phyloP scores from a whole-genome alignment of 2,113 vertebrate species.

The Protobothrops mucrosquamatus region DNA sequence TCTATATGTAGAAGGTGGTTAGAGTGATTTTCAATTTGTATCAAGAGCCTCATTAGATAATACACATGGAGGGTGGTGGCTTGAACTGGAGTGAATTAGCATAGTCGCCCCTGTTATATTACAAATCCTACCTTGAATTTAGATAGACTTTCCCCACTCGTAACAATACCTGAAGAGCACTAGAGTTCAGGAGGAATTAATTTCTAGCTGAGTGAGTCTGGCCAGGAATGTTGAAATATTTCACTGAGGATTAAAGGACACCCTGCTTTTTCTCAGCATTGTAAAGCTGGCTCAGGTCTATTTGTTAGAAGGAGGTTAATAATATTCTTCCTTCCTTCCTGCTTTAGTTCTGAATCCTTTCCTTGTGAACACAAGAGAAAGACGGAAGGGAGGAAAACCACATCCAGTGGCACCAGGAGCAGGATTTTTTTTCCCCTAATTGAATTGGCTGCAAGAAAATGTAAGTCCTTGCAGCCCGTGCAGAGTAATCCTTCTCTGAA shows the following conservation, averaged over 20 bases:
- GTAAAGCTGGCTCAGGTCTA: neutral
- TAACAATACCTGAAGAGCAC: neutral
- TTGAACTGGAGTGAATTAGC: neutral
- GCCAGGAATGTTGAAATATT: neutral
- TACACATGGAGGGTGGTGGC: neutral
- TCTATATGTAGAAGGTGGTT: neutral
- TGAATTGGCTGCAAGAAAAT: neutral
- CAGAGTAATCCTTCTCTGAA: neutral
- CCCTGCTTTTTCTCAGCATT: neutral
- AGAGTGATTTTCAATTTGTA: neutral
- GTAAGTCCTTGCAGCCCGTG: neutral
- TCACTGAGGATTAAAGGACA: neutral
- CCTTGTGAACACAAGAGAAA: neutral
- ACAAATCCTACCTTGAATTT: neutral
- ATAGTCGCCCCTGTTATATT: neutral
- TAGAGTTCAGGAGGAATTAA: neutral
- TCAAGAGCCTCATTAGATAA: neutral
- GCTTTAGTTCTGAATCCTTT: neutral
- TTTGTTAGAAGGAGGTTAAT: neutral
- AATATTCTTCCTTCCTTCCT: neutral
- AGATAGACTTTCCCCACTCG: neutral
- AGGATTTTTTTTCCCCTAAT: neutral
- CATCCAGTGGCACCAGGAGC: neutral
- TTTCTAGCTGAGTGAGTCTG: neutral
- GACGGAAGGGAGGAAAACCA: neutral